Percentiles rank a stretch among this genome's conserved stretches.
Conservation (phyloP, 1,140 invertebrate species). For the Holcopasites calliopsidis region DNA sequence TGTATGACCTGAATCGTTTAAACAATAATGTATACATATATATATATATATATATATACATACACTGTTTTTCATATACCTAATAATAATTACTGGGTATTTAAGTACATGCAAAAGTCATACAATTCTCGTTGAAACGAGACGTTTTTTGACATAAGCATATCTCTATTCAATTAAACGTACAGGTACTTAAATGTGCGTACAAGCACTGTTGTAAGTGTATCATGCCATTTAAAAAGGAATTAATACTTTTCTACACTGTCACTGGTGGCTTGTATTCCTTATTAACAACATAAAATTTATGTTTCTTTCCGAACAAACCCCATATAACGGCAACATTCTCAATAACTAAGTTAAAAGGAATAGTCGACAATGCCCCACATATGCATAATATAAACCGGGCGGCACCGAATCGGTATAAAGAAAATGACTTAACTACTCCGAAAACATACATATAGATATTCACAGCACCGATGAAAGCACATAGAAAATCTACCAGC, state of each 20-base stretch:
- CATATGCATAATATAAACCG: constrained; percentile 90
- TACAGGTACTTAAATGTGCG: constrained; percentile 48
- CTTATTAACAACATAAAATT: constrained; percentile 97
- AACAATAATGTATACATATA: too few relatives aligned
- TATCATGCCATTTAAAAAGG: constrained; percentile 22
- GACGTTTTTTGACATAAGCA: constrained; percentile 29
- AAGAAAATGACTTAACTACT: constrained; percentile 95
- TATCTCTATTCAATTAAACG: constrained; percentile 13
- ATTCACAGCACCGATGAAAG: constrained; percentile 94
- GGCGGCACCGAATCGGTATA: constrained; percentile 90
- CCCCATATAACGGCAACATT: constrained; percentile 97
- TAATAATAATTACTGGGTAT: neutral
- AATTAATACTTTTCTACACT: constrained; percentile 73
- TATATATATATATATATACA: neutral
- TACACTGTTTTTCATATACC: neutral
- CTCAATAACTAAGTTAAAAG: constrained; percentile 95
- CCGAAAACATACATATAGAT: constrained; percentile 98
- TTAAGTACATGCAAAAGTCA: neutral
- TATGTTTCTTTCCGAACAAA: constrained; percentile 93
- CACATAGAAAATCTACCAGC: constrained; percentile 90
- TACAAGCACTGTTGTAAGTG: constrained; percentile 36
- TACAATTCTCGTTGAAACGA: neutral
- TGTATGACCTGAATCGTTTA: neutral
- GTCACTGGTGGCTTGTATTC: constrained; percentile 82
- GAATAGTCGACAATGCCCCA: constrained; percentile 93